These are phyloP conservation scores for Tympanoctomys barrerae DNA, from an alignment of 2,797 vertebrate genomes.

Conservation along the genomic window DNA sequence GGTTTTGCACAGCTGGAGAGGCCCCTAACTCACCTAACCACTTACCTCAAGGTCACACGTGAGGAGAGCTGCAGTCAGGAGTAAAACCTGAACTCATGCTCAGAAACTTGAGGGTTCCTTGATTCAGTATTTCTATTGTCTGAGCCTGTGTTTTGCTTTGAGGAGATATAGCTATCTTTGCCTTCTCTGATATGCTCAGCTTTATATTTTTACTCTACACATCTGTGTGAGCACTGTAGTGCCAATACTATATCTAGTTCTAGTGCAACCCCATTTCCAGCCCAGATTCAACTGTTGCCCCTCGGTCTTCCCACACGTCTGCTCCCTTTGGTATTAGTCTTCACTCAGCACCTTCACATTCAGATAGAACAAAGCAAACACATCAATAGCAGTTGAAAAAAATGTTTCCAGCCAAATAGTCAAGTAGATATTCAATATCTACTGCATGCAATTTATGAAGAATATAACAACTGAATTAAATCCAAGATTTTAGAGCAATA, in stretches of 20 bases:
- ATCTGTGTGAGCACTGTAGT: too few relatives aligned
- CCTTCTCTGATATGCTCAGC: background rate
- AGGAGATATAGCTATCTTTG: background rate
- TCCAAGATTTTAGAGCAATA: background rate
- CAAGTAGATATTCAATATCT: background rate
- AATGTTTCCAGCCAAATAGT: background rate
- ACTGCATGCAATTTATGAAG: background rate
- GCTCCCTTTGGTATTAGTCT: background rate
- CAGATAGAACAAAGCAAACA: background rate
- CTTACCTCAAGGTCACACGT: background rate
- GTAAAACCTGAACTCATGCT: background rate
- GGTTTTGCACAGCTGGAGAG: background rate
- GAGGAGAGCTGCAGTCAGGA: background rate
- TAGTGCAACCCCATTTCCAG: background rate
- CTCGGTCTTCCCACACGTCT: fast-evolving
- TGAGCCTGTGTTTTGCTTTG: background rate
- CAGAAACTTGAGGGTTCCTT: background rate
- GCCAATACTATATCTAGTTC: background rate
- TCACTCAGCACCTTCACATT: background rate
- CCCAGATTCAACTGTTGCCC: background rate
- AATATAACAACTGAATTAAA: slow-evolving; percentile 11
- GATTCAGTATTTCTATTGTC: background rate
- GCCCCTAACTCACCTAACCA: too few relatives aligned
- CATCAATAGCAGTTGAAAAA: background rate
- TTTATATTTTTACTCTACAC: background rate